Evolutionary conservation across 2,888 invertebrate species (phyloP), one percentile per base, ranked within the genome.

Genomic region (Bombylius discolor): DNA sequence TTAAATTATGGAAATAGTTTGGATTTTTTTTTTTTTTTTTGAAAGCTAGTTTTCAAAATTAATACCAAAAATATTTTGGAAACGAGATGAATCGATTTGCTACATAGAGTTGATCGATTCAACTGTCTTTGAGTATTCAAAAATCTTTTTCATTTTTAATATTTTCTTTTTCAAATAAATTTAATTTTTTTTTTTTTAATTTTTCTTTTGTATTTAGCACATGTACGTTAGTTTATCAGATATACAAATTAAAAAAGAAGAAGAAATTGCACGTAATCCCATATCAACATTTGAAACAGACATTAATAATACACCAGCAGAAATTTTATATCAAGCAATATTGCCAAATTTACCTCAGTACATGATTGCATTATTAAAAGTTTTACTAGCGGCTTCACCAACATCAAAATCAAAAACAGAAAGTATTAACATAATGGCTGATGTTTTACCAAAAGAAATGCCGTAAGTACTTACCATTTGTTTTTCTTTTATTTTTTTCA

Each of bases 371-470:
- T 72, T 99, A 55, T 76, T 99, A 52, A 99, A 99, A 78, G 93
- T 99, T 64, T 79, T 99, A 56, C 78, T 99, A 56, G 98, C 98
- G 39, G 97, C 98, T 55, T 95, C 97, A 44, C 98, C 99, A 5
- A 97, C 97, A n/a, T 94, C 94, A n/a, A 97, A 96, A 76, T 86
- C 92, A 6, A 97, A 97, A 77, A 92, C 89, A 11, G 99, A 99
- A 70, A 95, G 97, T 52, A 93, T 98, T 66, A 98, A 98, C 73
- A 97, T 99, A 49, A 87, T 98, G 83, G 91, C 95, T 47, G 99
- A 99, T 76, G 89, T 99, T 51, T 74, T 99, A 63, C 98, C 98
- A 1, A 95, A 94, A 75, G 94, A 95, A 77, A 94, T 95, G 93
- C 96, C 96, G 81, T 84, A 73, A 77, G 81, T 78, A 55, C 4